Evolutionary conservation across 2,113 vertebrate species (phyloP).

Genomic region (Psilopsiagon aurifrons): DNA sequence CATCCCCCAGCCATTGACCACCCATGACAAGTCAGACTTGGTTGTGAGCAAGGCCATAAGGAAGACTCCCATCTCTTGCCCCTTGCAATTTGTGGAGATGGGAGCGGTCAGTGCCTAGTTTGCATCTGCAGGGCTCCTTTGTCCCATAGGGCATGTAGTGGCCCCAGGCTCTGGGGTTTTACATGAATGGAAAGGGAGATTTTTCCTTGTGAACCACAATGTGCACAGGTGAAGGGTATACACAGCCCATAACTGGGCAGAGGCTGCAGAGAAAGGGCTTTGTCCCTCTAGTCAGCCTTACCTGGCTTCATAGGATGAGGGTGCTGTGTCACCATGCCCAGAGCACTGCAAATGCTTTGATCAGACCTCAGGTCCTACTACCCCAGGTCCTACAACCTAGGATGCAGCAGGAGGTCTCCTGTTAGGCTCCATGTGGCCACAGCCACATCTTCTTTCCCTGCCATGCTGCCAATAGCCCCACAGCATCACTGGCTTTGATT

Average conservation of each 20-base stretch:
- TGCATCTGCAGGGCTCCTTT: neutral
- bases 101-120: neutral
- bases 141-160: fast-evolving
- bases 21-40: neutral
- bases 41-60: neutral
- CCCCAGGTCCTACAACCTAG: neutral
- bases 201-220: neutral
- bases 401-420: neutral
- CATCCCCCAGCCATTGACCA: neutral
- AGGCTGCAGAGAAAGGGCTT: neutral
- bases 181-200: neutral
- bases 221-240: neutral
- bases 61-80: neutral
- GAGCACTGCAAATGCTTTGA: neutral
- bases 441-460: neutral
- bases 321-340: fast-evolving
- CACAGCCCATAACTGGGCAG: neutral
- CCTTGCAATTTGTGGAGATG: neutral
- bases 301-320: neutral
- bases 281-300: neutral
- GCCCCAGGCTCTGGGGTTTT: neutral
- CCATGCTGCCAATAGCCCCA: neutral
- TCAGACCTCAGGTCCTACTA: neutral
- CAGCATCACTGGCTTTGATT: neutral
- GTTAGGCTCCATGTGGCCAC: fast-evolving